These are phyloP conservation scores for Drosophila tanythrix DNA, from an alignment of 2,888 invertebrate genomes.

Conservation along the genomic window DNA sequence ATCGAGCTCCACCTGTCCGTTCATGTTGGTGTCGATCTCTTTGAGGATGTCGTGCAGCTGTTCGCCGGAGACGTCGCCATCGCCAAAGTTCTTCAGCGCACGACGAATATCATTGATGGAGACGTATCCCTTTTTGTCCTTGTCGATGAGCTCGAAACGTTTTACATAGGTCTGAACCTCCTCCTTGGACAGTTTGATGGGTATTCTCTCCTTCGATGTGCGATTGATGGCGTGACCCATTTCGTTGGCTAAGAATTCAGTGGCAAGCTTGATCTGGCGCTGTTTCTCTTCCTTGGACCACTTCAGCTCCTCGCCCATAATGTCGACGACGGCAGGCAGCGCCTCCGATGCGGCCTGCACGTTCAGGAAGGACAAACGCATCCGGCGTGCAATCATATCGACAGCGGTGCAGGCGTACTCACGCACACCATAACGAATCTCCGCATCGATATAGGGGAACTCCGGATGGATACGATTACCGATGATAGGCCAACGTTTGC, in stretches of 20 bases:
- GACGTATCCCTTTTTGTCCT: slow-evolving; percentile 98
- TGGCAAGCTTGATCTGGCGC: slow-evolving; percentile 92
- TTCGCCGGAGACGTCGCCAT: slow-evolving; percentile 93
- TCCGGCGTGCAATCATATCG: slow-evolving; percentile 97
- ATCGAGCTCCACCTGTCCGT: slow-evolving; percentile 99
- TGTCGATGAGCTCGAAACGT: slow-evolving; percentile 97
- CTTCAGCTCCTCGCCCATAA: slow-evolving; percentile 98
- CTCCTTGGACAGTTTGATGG: slow-evolving; percentile 96
- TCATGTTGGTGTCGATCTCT: slow-evolving; percentile 99
- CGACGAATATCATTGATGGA: slow-evolving; percentile 98
- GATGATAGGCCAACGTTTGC: slow-evolving; percentile 99
- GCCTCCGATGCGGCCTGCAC: slow-evolving; percentile 99
- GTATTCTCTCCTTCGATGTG: slow-evolving; percentile 93
- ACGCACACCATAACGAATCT: slow-evolving; percentile 95
- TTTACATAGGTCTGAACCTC: slow-evolving; percentile 97
- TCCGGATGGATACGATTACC: slow-evolving; percentile 98
- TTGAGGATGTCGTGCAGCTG: slow-evolving; percentile 98
- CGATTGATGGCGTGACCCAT: slow-evolving; percentile 98
- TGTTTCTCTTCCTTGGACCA: slow-evolving; percentile 93
- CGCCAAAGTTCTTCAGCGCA: slow-evolving; percentile 95
- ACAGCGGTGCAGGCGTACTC: slow-evolving; percentile 98
- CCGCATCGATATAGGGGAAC: slow-evolving; percentile 99
- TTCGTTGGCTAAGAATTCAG: slow-evolving; percentile 95
- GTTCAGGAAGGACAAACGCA: slow-evolving; percentile 98
- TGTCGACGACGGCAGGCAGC: slow-evolving; percentile 94